These are phyloP conservation scores for Catharus ustulatus DNA, from an alignment of 2,797 vertebrate genomes.

Conservation along the genomic window DNA sequence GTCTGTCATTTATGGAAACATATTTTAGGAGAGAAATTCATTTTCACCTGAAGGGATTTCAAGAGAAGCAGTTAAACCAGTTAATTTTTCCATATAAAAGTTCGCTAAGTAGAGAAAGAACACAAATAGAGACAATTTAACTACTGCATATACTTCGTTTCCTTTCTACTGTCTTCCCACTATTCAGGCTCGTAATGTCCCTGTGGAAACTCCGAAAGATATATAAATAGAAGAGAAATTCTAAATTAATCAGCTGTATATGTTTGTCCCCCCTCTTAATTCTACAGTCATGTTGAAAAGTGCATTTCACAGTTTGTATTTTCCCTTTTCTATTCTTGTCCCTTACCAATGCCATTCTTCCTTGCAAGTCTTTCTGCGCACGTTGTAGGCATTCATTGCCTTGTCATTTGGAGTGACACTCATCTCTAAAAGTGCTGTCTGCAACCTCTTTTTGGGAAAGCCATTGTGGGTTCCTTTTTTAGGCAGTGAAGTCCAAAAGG, in stretches of 20 bases:
- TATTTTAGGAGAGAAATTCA: not conserved
- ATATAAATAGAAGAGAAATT: conserved; percentile 24
- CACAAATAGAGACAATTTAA: not conserved
- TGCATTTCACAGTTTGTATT: not conserved
- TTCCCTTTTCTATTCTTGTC: not conserved
- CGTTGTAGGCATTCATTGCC: not conserved
- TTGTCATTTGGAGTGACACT: not conserved
- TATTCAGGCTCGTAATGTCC: not conserved
- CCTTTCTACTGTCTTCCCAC: conserved; percentile 9
- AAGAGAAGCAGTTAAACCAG: not conserved
- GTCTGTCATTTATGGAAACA: not conserved
- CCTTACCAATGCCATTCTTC: not conserved
- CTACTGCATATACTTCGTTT: not conserved
- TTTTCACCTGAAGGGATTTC: conserved; percentile 15
- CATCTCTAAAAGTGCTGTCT: not conserved
- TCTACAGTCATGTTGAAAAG: not conserved
- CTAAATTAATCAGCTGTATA: not conserved
- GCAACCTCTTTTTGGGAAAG: not conserved
- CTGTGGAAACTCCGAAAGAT: not conserved
- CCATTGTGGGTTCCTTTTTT: not conserved
- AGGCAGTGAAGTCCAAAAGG: not conserved
- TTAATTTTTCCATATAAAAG: not conserved
- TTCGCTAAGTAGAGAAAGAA: not conserved
- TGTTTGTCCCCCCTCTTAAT: not conserved
- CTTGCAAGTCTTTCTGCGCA: not conserved